A percentile compares a stretch with the other conserved stretches of the same genome.
Conservation (phyloP, 23 tunicate species). For the Oikopleura vanhoeffeni region DNA sequence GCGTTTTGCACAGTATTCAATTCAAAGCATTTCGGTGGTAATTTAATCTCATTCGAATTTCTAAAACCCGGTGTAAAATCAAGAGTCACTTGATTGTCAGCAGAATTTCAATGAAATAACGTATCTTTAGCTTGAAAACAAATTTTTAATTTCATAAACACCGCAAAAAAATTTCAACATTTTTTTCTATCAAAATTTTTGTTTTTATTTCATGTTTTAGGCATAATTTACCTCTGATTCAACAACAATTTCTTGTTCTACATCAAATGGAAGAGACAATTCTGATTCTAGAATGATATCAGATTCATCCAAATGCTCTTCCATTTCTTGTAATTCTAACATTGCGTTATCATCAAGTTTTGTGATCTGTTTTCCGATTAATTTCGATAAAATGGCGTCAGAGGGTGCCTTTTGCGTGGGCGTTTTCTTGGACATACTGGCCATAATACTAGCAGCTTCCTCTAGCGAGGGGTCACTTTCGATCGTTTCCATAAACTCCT, state of each 20-base stretch:
- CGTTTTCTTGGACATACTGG: background rate
- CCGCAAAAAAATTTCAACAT: too few species aligned
- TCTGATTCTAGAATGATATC: background rate
- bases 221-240: background rate
- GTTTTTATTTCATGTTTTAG: too few species aligned
- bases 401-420: background rate
- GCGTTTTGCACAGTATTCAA: too few species aligned
- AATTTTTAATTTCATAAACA: too few species aligned
- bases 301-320: background rate
- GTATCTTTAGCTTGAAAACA: too few species aligned
- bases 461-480: background rate
- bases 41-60: too few species aligned
- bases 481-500: background rate
- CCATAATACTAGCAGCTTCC: background rate
- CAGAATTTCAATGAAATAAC: too few species aligned
- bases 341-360: background rate
- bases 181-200: too few species aligned
- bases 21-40: too few species aligned
- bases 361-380: conserved; percentile 2
- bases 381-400: background rate
- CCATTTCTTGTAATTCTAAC: too few species aligned
- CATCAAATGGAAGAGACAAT: background rate
- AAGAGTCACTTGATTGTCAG: too few species aligned
- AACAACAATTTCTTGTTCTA: background rate
- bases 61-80: too few species aligned